phyloP scores from a whole-genome alignment of 2,797 vertebrate genomes.

The Macropodus opercularis region DNA sequence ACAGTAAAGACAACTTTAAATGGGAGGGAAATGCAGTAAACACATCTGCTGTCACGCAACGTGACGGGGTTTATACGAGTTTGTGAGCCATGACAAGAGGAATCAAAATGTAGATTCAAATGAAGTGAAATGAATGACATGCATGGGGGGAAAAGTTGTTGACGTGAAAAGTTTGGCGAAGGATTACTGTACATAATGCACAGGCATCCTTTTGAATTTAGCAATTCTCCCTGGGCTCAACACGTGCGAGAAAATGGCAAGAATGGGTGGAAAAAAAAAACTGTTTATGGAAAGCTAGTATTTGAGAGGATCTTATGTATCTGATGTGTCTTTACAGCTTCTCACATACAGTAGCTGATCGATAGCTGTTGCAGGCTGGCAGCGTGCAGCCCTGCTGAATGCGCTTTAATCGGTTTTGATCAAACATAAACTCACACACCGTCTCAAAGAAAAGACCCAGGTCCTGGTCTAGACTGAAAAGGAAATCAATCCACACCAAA shows the following conservation, averaged over 20 bases:
- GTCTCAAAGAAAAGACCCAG: not conserved
- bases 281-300: not conserved
- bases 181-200: not conserved
- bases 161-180: not conserved
- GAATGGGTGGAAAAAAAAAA: not conserved
- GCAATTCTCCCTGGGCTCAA: not conserved
- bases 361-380: no score
- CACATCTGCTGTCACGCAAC: not conserved
- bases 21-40: not conserved
- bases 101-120: not conserved
- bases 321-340: not conserved
- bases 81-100: not conserved
- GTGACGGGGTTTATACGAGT: not conserved
- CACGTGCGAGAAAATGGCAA: not conserved
- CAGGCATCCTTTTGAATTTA: not conserved
- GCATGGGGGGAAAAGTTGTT: not conserved
- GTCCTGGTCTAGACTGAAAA: not conserved
- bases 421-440: not conserved
- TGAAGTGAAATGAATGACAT: no score
- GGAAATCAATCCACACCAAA: not conserved
- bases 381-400: not conserved
- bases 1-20: constrained; percentile 5
- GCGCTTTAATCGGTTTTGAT: not conserved
- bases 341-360: not conserved
- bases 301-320: not conserved